These are phyloP conservation scores for Tipula vernalis DNA, from an alignment of 2,888 invertebrate species.

Conservation along the genomic window DNA sequence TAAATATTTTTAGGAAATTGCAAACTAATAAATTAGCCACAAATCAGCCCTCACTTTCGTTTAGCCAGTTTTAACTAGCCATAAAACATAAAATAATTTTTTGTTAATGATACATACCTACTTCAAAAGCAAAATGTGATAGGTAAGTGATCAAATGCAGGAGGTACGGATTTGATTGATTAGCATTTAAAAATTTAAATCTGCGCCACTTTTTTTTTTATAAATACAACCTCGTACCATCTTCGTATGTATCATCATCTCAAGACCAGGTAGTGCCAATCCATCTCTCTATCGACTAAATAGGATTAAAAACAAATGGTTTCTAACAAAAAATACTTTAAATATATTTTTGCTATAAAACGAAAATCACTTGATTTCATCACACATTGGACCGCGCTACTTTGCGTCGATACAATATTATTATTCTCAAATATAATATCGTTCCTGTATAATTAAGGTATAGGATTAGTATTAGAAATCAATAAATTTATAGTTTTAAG, in stretches of 20 bases:
- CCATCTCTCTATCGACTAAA: background rate
- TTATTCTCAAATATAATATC: background rate
- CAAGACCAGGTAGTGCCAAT: background rate
- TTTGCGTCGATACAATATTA: background rate
- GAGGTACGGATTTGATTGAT: background rate
- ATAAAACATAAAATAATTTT: background rate
- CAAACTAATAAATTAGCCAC: background rate
- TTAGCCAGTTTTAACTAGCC: background rate
- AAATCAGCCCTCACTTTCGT: background rate
- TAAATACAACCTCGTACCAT: background rate
- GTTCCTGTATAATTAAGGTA: background rate
- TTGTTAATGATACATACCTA: background rate
- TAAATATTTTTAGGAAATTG: no score
- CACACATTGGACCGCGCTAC: background rate
- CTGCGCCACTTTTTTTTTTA: background rate
- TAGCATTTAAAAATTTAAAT: slow-evolving; percentile 20
- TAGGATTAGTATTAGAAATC: background rate
- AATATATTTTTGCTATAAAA: background rate
- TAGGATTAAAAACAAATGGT: background rate
- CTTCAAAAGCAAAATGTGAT: background rate
- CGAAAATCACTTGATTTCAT: background rate
- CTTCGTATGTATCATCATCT: background rate
- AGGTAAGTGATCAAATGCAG: background rate
- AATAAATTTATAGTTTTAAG: background rate
- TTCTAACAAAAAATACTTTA: background rate